Percentiles rank a stretch among this genome's conserved stretches.
Evolutionary conservation across 1,140 invertebrate species (phyloP).

Genomic region (Brachionus sp.): DNA sequence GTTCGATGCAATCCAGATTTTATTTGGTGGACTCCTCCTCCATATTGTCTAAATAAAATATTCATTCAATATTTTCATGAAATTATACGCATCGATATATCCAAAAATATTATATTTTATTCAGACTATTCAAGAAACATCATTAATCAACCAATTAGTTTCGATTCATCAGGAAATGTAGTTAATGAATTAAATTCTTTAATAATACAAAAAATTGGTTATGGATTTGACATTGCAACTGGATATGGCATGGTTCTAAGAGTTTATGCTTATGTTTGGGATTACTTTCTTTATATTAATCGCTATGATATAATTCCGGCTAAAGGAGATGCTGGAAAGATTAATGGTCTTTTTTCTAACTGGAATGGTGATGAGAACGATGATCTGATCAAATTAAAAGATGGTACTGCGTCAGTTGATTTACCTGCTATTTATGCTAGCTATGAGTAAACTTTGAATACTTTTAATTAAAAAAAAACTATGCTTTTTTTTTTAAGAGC

Average conservation of each 20-base stretch:
- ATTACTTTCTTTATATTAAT: neutral
- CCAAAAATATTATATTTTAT: neutral
- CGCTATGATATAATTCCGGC: slow-evolving; percentile 2
- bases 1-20: neutral
- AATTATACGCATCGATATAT: neutral
- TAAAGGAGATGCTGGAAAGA: neutral
- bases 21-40: neutral
- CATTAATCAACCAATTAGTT: neutral
- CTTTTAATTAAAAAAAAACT: neutral
- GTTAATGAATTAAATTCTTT: neutral
- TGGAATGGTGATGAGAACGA: neutral
- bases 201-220: neutral
- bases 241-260: neutral
- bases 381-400: neutral
- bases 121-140: neutral
- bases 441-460: neutral
- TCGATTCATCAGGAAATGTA: neutral
- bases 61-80: neutral
- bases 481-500: neutral
- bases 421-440: neutral
- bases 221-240: neutral
- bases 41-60: slow-evolving; percentile 15
- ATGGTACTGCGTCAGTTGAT: neutral
- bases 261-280: neutral
- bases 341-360: neutral